Conservation (phyloP, 2,888 invertebrate species). For the Formica aserva region DNA sequence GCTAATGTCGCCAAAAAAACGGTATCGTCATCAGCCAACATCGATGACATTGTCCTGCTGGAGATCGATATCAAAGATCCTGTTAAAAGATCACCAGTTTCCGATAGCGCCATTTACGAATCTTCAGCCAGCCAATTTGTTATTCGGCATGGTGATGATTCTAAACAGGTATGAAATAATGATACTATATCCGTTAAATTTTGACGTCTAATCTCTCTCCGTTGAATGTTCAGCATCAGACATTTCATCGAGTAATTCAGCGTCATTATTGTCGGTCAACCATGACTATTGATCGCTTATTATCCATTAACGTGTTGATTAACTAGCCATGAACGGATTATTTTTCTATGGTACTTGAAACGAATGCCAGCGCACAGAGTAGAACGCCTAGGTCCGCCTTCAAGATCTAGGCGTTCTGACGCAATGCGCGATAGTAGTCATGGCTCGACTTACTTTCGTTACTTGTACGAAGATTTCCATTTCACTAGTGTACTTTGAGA, state of each 20-base stretch:
- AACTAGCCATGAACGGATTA: constrained; percentile 76
- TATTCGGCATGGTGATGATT: constrained; percentile 81
- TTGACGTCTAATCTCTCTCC: neutral
- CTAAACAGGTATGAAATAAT: constrained; percentile 79
- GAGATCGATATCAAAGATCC: constrained; percentile 84
- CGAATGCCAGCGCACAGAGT: constrained; percentile 39
- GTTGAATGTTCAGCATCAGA: constrained; percentile 39
- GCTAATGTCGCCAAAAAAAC: constrained; percentile 73
- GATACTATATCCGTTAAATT: constrained; percentile 18
- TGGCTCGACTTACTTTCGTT: constrained; percentile 71
- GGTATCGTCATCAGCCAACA: constrained; percentile 67
- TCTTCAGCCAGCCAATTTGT: constrained; percentile 81
- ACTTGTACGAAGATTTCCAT: constrained; percentile 66
- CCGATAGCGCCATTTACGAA: constrained; percentile 80
- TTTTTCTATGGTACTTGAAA: constrained; percentile 62
- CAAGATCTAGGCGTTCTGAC: constrained; percentile 75
- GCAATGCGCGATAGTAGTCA: constrained; percentile 69
- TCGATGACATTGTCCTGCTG: constrained; percentile 81
- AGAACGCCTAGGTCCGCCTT: constrained; percentile 68
- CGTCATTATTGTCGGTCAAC: constrained; percentile 77
- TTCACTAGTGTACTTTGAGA: constrained; percentile 40
- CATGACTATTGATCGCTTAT: constrained; percentile 83
- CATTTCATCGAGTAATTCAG: constrained; percentile 52
- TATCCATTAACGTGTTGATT: constrained; percentile 72
- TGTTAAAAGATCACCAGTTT: constrained; percentile 81